Percentiles rank a stretch among this genome's conserved stretches.
phyloP scores from a whole-genome alignment of 2,113 vertebrate genomes.

The Lamprologus lemairii region DNA sequence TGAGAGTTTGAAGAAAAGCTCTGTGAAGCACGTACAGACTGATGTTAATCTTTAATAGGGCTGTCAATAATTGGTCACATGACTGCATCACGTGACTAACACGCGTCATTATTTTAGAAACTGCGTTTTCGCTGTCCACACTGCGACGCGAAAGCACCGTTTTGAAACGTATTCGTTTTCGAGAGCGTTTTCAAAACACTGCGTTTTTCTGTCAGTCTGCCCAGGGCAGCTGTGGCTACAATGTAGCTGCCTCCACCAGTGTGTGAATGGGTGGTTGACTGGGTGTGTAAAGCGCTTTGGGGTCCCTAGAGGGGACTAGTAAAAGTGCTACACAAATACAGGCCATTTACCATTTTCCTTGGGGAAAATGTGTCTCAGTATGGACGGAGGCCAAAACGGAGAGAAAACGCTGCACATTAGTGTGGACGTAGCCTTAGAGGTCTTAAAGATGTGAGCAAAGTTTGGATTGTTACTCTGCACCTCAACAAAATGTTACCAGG shows the following conservation, averaged over 20 bases:
- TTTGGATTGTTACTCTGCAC: background rate
- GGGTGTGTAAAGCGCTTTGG: no score
- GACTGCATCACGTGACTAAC: background rate
- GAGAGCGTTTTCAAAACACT: background rate
- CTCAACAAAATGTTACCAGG: background rate
- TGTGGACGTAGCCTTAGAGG: background rate
- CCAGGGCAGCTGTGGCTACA: no score
- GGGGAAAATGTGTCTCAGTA: background rate
- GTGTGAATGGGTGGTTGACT: no score
- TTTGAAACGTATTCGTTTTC: background rate
- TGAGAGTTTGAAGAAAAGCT: background rate
- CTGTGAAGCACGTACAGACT: fast-evolving
- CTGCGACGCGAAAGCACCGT: background rate
- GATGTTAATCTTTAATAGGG: background rate
- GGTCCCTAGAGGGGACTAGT: no score
- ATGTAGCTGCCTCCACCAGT: no score
- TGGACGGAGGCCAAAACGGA: background rate
- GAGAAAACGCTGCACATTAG: background rate
- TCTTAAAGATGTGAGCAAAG: background rate
- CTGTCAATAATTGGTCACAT: background rate
- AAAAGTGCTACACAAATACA: no score
- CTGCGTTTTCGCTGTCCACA: background rate
- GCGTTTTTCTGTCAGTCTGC: background rate
- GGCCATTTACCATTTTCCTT: background rate
- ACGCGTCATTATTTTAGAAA: fast-evolving